Evolutionary conservation across 1,140 invertebrate genomes (phyloP).

Genomic region (Bactericera cockerelli): DNA sequence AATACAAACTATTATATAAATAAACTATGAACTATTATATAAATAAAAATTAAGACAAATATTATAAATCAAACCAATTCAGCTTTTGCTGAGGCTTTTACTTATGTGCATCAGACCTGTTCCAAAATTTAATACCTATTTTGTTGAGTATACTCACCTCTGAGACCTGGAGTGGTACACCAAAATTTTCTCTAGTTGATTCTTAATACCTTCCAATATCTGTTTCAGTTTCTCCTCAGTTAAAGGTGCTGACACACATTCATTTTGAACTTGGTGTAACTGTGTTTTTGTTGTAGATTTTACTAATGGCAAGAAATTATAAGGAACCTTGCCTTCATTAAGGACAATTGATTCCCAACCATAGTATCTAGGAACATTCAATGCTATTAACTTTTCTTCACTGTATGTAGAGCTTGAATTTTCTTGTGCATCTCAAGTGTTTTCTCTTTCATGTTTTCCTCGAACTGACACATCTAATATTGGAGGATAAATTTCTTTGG

Average conservation of each 20-base stretch:
- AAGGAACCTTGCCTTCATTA: slow-evolving; percentile 40
- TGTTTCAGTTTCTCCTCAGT: slow-evolving; percentile 14
- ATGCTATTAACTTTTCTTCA: slow-evolving; percentile 64
- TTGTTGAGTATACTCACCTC: no score
- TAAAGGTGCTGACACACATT: slow-evolving; percentile 29
- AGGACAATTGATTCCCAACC: slow-evolving; percentile 49
- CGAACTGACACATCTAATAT: slow-evolving; percentile 6
- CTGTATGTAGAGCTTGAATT: slow-evolving; percentile 35
- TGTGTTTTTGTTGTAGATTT: slow-evolving; percentile 59
- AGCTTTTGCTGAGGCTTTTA: no score
- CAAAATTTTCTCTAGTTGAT: slow-evolving; percentile 17
- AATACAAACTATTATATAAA: no score
- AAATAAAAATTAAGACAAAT: no score
- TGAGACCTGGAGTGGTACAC: slow-evolving; percentile 10
- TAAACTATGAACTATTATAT: no score
- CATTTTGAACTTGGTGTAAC: slow-evolving; percentile 32
- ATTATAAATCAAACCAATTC: no score
- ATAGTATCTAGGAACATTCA: slow-evolving; percentile 65
- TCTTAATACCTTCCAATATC: slow-evolving; percentile 14
- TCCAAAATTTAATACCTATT: no score
- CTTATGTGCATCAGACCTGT: no score
- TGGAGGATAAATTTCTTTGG: background rate
- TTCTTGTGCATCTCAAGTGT: slow-evolving; percentile 11
- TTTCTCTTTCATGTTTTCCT: background rate
- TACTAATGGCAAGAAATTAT: slow-evolving; percentile 45